A percentile compares a stretch with the other conserved stretches of the same genome.
Evolutionary conservation across 2,113 vertebrate species (phyloP).

Genomic region (Oostethus manadensis): DNA sequence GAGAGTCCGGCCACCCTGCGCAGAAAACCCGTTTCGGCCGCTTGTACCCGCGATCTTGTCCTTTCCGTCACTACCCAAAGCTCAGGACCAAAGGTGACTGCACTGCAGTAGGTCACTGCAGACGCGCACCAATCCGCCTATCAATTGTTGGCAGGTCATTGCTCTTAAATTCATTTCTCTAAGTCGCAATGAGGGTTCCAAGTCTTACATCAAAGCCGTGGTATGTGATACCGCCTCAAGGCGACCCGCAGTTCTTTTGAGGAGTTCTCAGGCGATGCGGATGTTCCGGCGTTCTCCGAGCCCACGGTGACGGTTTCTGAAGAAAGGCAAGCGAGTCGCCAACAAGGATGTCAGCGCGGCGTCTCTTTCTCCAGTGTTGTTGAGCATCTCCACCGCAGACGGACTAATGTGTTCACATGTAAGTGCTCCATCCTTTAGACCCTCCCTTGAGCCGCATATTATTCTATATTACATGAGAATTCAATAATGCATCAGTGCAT

Average conservation of each 20-base stretch:
- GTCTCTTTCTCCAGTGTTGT: slow-evolving; percentile 30
- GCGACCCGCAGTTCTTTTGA: slow-evolving; percentile 42
- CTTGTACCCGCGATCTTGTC: too few species aligned
- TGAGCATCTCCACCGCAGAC: slow-evolving; percentile 11
- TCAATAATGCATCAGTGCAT: slow-evolving; percentile 7
- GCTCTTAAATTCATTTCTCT: slow-evolving; percentile 58
- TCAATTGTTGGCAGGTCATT: slow-evolving; percentile 52
- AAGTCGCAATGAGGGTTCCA: slow-evolving; percentile 61
- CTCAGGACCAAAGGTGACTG: too few species aligned
- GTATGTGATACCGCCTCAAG: slow-evolving; percentile 44
- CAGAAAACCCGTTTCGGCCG: too few species aligned
- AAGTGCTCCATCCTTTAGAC: slow-evolving; percentile 3
- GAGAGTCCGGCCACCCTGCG: too few species aligned
- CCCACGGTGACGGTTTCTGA: slow-evolving; percentile 29
- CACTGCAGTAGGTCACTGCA: too few species aligned
- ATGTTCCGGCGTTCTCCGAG: slow-evolving; percentile 39
- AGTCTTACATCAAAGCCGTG: too few species aligned
- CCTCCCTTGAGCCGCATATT: not conserved
- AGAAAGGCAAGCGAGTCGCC: slow-evolving; percentile 26
- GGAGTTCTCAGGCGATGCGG: slow-evolving; percentile 55
- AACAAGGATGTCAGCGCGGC: slow-evolving; percentile 37
- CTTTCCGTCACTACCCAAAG: too few species aligned
- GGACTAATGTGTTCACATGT: slow-evolving; percentile 10
- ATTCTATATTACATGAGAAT: not conserved
- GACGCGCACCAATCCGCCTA: too few species aligned